Evolutionary conservation across 2,888 invertebrate genomes (phyloP).

Genomic region (Cyaniris semiargus): DNA sequence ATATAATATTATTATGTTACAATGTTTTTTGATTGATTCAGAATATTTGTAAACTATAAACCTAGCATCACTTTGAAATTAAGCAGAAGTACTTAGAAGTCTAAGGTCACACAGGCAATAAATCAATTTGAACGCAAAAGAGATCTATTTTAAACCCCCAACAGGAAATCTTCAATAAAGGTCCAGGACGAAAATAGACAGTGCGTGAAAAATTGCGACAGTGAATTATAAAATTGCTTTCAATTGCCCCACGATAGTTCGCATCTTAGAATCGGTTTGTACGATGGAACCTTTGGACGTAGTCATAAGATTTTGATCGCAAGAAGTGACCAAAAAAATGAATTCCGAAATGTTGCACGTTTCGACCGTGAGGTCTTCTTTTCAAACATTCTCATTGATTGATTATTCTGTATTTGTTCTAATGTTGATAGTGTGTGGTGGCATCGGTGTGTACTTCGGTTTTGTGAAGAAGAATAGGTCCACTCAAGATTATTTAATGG

Average conservation of each 20-base stretch:
- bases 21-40: too few species aligned
- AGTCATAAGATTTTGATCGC: background rate
- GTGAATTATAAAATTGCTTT: conserved; percentile 64
- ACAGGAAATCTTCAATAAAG: conserved; percentile 60
- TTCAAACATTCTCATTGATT: conserved; percentile 75
- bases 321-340: conserved; percentile 42
- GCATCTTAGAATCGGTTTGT: conserved; percentile 24
- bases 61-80: too few species aligned
- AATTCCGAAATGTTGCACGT: conserved; percentile 52
- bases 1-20: too few species aligned
- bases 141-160: conserved; percentile 47
- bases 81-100: background rate
- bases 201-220: conserved; percentile 55
- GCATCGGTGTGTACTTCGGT: conserved; percentile 89
- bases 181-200: conserved; percentile 55
- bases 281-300: conserved; percentile 8
- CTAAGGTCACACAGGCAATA: conserved; percentile 3
- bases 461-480: conserved; percentile 82
- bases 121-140: conserved; percentile 33
- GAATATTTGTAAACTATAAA: too few species aligned
- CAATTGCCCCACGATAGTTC: conserved; percentile 32
- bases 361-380: conserved; percentile 51
- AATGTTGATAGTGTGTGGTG: conserved; percentile 86
- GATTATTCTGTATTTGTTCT: conserved; percentile 85
- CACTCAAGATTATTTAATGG: conserved; percentile 89